Conservation (phyloP, 2,113 vertebrate genomes). For the Pseudois nayaur region DNA sequence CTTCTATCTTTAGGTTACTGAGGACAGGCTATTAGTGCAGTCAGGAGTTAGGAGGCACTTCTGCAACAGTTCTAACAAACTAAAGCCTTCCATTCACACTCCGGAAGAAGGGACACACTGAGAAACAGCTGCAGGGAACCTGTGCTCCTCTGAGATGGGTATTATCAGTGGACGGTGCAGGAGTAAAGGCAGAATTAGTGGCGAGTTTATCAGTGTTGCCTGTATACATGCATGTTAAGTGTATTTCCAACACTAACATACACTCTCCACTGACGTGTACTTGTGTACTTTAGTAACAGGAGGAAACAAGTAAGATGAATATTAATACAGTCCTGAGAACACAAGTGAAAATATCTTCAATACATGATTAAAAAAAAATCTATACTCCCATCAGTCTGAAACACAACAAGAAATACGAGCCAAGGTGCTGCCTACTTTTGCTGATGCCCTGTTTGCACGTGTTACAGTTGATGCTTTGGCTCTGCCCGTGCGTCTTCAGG, state of each 20-base stretch:
- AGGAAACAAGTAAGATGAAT: neutral
- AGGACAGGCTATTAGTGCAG: neutral
- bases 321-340: neutral
- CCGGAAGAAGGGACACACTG: neutral
- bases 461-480: constrained; percentile 94
- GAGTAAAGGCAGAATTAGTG: neutral
- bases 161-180: neutral
- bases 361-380: neutral
- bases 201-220: neutral
- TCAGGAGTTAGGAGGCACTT: neutral
- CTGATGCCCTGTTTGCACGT: constrained; percentile 96
- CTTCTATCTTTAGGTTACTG: constrained; percentile 21
- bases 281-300: neutral
- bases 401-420: neutral
- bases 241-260: neutral
- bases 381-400: constrained; percentile 31
- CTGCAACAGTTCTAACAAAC: neutral
- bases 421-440: constrained; percentile 82
- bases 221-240: neutral
- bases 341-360: neutral
- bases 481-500: constrained; percentile 97
- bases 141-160: neutral
- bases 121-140: neutral
- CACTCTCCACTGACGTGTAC: neutral
- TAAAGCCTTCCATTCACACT: neutral